Base-by-base conservation (phyloP, 1,140 invertebrate genomes). In the Dendrolimus kikuchii region DNA sequence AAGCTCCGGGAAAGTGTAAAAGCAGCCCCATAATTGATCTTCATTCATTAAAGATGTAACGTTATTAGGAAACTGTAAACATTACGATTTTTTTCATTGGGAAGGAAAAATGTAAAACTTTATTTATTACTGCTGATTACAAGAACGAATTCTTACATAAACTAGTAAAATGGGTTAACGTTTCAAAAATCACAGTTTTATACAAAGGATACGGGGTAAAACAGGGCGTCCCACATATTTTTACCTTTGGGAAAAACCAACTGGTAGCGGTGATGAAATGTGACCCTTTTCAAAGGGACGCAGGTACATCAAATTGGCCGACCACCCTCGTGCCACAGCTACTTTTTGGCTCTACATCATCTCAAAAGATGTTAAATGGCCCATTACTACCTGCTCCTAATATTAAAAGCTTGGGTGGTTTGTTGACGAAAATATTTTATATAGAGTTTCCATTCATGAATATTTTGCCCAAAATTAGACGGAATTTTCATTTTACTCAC, bases 21-120 rank as follows among this genome's bases (percentile, higher is more conserved):
- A 86, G 60, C 77, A 79, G 36, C 81, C 81, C 82, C 82, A 86
- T 38, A 72, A 60, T 43, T 81, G 70, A 6, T 74, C 67, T 53
- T 82, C 79, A 54, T 84, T 80, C 69, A 84, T 73, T 5, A 82
- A 58, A 6, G 68, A 40, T 5, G 79, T 84, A 36, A 81, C 62
- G 58, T 76, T 66, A 40, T 53, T 47, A 0, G 68, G 72, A 58
- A 80, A 80, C 82, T 83, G 64, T 45, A 74, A 75, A 59, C 43
- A 57, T 9, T 53, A 53, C 0, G 44, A 57, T 37, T 48, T 23
- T 38, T 56, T 5, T 46, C n/a, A n/a, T 23, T 23, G 23, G 23
- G 23, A 23, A 23, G 23, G 23, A 23, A 23, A 23, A 23, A 23
- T 23, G 23, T 23, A 23, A 23, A 23, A 23, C 23, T 23, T 23